phyloP scores from a whole-genome alignment of 35 echinoderm and acorn worm species.

The Strongylocentrotus purpuratus region DNA sequence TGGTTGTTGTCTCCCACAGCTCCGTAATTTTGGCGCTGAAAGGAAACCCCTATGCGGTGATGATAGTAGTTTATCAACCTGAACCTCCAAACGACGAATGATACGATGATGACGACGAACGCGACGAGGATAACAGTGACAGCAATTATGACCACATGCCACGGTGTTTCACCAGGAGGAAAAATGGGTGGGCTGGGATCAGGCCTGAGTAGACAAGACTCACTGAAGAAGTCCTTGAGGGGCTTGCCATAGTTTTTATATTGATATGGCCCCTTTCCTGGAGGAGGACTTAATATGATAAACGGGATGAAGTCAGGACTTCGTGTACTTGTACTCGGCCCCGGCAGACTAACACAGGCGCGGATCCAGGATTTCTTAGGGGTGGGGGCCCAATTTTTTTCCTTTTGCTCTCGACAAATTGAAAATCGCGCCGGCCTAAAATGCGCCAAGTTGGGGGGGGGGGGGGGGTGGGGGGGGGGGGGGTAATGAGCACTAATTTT shows the following conservation, averaged over 20 bases:
- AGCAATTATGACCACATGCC: neutral
- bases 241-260: neutral
- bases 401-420: no score
- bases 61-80: neutral
- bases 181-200: neutral
- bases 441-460: no score
- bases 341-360: neutral
- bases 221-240: neutral
- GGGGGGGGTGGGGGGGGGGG: no score
- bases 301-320: neutral
- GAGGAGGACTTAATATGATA: neutral
- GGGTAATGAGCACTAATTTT: no score
- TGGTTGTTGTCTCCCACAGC: neutral
- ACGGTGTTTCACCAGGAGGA: neutral
- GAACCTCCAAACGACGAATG: neutral
- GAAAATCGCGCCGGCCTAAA: no score
- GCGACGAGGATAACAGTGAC: neutral
- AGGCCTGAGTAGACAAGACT: neutral
- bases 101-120: neutral
- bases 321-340: neutral
- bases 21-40: neutral
- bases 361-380: no score
- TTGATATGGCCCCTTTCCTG: conserved; percentile 4
- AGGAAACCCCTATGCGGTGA: neutral
- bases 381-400: no score